Conservation (phyloP, 2,113 vertebrate species). For the Lampris incognitus region DNA sequence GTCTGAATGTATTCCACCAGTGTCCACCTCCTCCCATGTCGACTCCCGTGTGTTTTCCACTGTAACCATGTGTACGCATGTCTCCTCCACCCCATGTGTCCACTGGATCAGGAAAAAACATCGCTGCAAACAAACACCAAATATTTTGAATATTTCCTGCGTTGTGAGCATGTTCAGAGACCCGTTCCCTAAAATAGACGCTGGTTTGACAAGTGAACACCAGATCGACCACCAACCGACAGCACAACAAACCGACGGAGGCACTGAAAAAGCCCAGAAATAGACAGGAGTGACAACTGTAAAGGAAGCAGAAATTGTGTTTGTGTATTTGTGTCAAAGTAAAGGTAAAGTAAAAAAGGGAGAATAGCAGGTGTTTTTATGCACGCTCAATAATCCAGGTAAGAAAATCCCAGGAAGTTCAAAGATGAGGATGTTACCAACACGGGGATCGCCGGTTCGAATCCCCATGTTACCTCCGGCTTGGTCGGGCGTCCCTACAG, state of each 20-base stretch:
- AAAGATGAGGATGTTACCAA: too few species aligned
- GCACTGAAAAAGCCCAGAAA: neutral
- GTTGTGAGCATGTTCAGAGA: neutral
- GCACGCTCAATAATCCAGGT: too few species aligned
- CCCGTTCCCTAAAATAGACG: neutral
- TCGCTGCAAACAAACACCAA: neutral
- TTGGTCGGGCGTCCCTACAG: too few species aligned
- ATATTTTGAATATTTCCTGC: neutral
- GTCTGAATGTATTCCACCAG: too few species aligned
- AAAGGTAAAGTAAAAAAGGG: neutral
- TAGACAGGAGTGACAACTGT: neutral
- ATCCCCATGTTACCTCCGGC: too few species aligned
- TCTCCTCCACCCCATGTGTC: neutral
- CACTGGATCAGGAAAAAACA: neutral
- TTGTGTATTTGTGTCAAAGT: neutral
- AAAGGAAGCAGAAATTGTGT: neutral
- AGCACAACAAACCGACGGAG: neutral
- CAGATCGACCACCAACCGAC: neutral
- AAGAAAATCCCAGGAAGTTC: too few species aligned
- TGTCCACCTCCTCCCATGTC: too few species aligned
- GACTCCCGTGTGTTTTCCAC: too few species aligned
- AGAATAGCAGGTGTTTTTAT: neutral
- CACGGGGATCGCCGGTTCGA: too few species aligned
- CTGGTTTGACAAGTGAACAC: neutral
- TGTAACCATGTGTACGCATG: neutral